Conservation (phyloP, 2,113 vertebrate genomes). For the Mola mola region DNA sequence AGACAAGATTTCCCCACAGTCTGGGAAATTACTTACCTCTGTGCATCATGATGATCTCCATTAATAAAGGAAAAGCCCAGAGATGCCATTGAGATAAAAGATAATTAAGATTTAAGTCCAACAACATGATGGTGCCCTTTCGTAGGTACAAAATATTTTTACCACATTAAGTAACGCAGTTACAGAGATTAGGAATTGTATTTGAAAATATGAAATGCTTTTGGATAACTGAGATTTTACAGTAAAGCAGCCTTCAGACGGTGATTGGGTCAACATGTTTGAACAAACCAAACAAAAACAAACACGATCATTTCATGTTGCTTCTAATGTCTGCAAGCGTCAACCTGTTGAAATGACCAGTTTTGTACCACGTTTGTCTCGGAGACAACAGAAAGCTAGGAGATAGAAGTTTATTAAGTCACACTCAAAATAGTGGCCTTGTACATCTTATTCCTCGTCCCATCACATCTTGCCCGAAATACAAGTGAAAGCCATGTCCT, state of each 20-base stretch:
- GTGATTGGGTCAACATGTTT: slow-evolving; percentile 21
- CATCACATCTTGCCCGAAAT: no score
- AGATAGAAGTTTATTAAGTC: no score
- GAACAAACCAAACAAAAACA: slow-evolving; percentile 1
- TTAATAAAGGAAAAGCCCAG: slow-evolving; percentile 65
- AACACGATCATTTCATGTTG: background rate
- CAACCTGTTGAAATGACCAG: no score
- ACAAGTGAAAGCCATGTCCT: no score
- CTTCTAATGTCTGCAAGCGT: background rate
- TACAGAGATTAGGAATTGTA: slow-evolving; percentile 45
- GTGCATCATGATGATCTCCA: slow-evolving; percentile 51
- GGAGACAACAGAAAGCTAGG: no score
- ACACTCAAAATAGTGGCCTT: no score
- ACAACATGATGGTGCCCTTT: slow-evolving; percentile 41
- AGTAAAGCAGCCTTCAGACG: slow-evolving; percentile 15
- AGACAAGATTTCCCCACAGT: slow-evolving; percentile 59
- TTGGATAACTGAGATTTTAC: slow-evolving; percentile 22
- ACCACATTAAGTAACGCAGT: slow-evolving; percentile 14
- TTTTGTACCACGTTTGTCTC: no score
- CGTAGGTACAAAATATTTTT: slow-evolving; percentile 24
- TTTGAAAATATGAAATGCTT: slow-evolving; percentile 46
- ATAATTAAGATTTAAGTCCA: slow-evolving; percentile 70
- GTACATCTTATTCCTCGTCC: no score
- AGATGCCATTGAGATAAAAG: slow-evolving; percentile 56
- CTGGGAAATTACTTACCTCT: slow-evolving; percentile 45